A percentile compares a stretch with the other conserved stretches of the same genome.
phyloP scores from a whole-genome alignment of 2,113 vertebrate species.

The Plotosus lineatus region DNA sequence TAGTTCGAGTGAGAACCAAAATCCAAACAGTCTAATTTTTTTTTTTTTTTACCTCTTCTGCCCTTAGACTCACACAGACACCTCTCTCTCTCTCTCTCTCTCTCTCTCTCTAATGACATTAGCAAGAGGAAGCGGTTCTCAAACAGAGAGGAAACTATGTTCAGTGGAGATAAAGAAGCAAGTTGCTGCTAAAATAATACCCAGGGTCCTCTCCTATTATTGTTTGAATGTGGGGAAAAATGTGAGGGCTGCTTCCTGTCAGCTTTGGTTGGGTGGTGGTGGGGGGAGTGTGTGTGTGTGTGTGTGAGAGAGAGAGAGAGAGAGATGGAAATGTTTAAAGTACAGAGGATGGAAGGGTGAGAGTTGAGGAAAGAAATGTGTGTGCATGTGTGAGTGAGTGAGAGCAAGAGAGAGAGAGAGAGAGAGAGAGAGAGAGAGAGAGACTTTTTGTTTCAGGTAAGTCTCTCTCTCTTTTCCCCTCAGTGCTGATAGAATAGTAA shows the following conservation, averaged over 20 bases:
- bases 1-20: slow-evolving; percentile 57
- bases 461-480: slow-evolving; percentile 38
- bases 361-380: slow-evolving; percentile 47
- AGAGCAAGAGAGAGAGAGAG: slow-evolving; percentile 35
- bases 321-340: slow-evolving; percentile 26
- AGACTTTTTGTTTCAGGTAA: slow-evolving; percentile 16
- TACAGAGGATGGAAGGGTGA: slow-evolving; percentile 31
- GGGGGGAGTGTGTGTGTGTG: neutral
- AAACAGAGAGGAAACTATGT: slow-evolving; percentile 80
- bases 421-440: neutral
- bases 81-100: too few species aligned
- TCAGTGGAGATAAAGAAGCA: slow-evolving; percentile 82
- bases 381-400: slow-evolving; percentile 36
- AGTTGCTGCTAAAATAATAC: slow-evolving; percentile 77
- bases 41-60: slow-evolving; percentile 49
- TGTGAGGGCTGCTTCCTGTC: slow-evolving; percentile 71
- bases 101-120: slow-evolving; percentile 59
- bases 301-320: slow-evolving; percentile 37
- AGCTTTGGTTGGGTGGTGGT: slow-evolving; percentile 34
- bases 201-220: slow-evolving; percentile 74
- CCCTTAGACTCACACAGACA: slow-evolving; percentile 25
- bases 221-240: slow-evolving; percentile 68
- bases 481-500: slow-evolving; percentile 31
- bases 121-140: slow-evolving; percentile 72
- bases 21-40: slow-evolving; percentile 61